These are phyloP conservation scores for Candoia aspera DNA, from an alignment of 2,113 vertebrate species.

Conservation along the genomic window DNA sequence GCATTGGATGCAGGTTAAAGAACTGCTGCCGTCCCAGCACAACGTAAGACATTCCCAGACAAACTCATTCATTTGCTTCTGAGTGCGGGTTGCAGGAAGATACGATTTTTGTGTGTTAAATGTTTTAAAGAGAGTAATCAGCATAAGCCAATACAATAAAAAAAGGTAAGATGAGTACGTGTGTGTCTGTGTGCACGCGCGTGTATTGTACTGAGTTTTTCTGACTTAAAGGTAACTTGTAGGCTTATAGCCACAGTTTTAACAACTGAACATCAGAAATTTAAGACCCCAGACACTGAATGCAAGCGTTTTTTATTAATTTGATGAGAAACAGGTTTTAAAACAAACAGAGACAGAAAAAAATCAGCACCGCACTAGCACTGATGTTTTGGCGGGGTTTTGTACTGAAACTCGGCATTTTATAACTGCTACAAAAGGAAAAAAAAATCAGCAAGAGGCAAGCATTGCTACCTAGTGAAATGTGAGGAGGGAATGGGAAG, in stretches of 20 bases:
- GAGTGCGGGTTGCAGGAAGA: background rate
- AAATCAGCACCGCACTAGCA: slow-evolving; percentile 71
- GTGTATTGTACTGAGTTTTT: background rate
- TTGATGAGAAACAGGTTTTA: slow-evolving; percentile 31
- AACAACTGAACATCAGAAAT: background rate
- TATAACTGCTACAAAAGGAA: slow-evolving; percentile 60
- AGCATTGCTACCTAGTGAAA: slow-evolving; percentile 70
- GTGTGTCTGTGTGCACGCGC: background rate
- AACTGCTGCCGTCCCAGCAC: background rate
- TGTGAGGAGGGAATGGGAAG: slow-evolving; percentile 55
- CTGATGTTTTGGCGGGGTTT: slow-evolving; percentile 61
- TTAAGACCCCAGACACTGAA: background rate
- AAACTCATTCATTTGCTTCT: background rate
- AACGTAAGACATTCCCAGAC: background rate
- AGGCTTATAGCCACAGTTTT: background rate
- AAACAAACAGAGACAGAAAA: slow-evolving; percentile 18
- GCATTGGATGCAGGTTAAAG: background rate
- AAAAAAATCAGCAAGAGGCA: slow-evolving; percentile 72
- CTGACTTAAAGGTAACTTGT: background rate
- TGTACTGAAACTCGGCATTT: slow-evolving; percentile 50
- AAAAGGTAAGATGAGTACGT: background rate
- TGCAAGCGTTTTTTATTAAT: slow-evolving; percentile 34
- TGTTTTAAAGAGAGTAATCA: background rate
- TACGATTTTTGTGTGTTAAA: background rate
- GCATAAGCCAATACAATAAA: background rate